Base-by-base conservation (phyloP, 2,888 invertebrate genomes). In the Morinoia aosen region DNA sequence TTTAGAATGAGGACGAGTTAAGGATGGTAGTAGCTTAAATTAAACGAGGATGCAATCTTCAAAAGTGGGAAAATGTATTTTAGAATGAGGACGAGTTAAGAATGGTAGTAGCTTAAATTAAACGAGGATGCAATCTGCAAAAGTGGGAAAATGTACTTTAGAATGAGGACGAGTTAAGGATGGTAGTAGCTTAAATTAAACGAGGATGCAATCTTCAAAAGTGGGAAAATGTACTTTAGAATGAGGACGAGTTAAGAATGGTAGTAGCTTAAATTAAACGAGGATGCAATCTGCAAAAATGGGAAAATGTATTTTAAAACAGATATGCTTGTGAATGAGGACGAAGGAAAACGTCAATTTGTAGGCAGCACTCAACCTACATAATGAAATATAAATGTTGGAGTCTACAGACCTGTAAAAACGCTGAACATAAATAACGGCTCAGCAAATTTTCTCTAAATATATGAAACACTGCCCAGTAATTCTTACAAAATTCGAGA, bases 1-100 rank as follows among this genome's bases (percentile, higher is more conserved):
- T 16, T 64, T 16, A 25, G 64, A 16, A 64, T 64, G 64, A 16
- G 64, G 14, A 12, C 12, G 95, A 98, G 98, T 96, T n/a, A n/a
- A n/a, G n/a, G n/a, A n/a, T n/a, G n/a, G n/a, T n/a, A n/a, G n/a
- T n/a, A 96, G n/a, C n/a, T n/a, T n/a, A n/a, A n/a, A 96, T 96
- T n/a, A n/a, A n/a, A 96, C 95, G 95, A 95, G 64, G 12, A 16
- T 64, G 14, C 14, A 16, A 64, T 25, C 12, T 16, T 16, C 12
- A 64, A 16, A 16, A 25, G 12, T 25, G 14, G 64, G 12, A 64
- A 64, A 64, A 64, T 16, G 25, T 25, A 64, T 16, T 16, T 64
- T 16, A 25, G 64, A 16, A 64, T 64, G 64, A 16, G 64, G 14
- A 12, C 12, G 14, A n/a, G n/a, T n/a, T n/a, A n/a, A n/a, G n/a